Conservation (phyloP, 2,797 vertebrate genomes). For the Diplodus sargus region DNA sequence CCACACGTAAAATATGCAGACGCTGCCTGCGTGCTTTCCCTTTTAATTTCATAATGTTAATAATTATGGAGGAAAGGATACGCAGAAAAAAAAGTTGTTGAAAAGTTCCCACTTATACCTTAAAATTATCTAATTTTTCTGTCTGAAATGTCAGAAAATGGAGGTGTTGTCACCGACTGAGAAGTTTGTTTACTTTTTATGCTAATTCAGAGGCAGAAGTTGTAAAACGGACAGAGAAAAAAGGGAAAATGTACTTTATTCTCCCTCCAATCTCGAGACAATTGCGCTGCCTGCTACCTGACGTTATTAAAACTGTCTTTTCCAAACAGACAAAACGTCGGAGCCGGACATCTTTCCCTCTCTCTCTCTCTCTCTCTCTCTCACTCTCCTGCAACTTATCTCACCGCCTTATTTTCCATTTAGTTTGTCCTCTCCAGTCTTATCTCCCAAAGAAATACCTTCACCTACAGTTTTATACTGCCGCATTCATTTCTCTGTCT, state of each 20-base stretch:
- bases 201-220: not conserved
- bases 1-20: slow-evolving; percentile 1
- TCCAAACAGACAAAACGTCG: not conserved
- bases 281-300: not conserved
- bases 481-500: not conserved
- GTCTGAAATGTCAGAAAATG: not conserved
- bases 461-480: not conserved
- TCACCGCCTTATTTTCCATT: not conserved
- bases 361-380: not conserved
- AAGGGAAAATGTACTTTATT: not conserved
- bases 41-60: not conserved
- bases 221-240: not conserved
- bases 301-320: not conserved
- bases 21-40: not conserved
- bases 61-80: not conserved
- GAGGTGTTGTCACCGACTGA: not conserved
- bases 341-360: too few relatives aligned
- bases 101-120: not conserved
- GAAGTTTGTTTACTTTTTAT: not conserved
- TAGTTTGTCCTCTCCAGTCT: not conserved
- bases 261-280: not conserved
- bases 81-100: not conserved
- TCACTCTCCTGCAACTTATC: not conserved
- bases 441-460: not conserved
- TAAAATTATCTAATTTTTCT: not conserved